Percentiles rank a stretch among this genome's conserved stretches.
Evolutionary conservation across 2,888 invertebrate genomes (phyloP).

Genomic region (Diarsia rubi): DNA sequence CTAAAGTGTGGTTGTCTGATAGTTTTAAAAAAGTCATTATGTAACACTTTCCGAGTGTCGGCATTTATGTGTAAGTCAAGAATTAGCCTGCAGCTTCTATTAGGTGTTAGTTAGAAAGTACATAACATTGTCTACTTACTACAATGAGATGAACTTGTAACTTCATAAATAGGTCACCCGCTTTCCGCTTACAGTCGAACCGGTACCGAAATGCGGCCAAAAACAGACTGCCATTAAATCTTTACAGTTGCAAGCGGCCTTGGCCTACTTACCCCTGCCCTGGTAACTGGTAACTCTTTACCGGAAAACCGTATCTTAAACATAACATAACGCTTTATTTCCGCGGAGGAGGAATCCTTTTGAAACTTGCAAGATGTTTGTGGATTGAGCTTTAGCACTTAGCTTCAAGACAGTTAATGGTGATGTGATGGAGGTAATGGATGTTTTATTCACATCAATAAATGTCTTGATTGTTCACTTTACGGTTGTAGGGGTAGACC

Average conservation of each 20-base stretch:
- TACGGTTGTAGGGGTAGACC: background rate
- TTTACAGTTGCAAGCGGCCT: conserved; percentile 76
- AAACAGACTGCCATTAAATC: conserved; percentile 76
- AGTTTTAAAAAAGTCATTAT: background rate
- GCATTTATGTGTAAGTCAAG: background rate
- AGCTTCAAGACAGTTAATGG: conserved; percentile 35
- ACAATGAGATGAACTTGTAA: background rate
- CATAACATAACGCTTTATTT: conserved; percentile 43
- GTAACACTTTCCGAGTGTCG: background rate
- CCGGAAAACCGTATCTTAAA: conserved; percentile 59
- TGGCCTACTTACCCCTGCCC: conserved; percentile 72
- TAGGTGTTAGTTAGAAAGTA: background rate
- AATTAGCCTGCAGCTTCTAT: background rate
- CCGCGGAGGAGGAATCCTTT: conserved; percentile 35
- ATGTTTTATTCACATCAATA: conserved; percentile 46
- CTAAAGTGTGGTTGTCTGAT: background rate
- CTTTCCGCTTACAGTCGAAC: conserved; percentile 24
- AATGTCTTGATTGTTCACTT: conserved; percentile 29
- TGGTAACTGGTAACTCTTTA: conserved; percentile 64
- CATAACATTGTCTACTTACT: background rate
- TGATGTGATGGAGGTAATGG: conserved; percentile 26
- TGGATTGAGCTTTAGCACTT: conserved; percentile 34
- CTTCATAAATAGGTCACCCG: conserved; percentile 41
- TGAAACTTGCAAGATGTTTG: conserved; percentile 47
- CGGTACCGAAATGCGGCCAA: conserved; percentile 61